Conservation (phyloP, 2,797 vertebrate genomes). For the Anabas testudineus region DNA sequence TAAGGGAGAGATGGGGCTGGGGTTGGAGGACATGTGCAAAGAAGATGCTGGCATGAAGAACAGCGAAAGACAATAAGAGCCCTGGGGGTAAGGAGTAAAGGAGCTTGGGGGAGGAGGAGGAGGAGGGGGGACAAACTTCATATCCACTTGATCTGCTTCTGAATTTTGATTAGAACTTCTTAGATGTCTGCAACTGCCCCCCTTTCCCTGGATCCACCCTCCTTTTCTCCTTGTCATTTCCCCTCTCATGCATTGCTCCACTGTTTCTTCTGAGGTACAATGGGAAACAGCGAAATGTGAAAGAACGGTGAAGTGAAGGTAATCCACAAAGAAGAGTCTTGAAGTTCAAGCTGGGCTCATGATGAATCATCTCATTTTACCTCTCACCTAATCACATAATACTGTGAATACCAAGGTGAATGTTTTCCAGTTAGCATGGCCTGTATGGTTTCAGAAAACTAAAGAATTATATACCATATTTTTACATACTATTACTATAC, state of each 20-base stretch:
- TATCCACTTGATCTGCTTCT: constrained; percentile 68
- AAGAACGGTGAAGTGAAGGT: constrained; percentile 11
- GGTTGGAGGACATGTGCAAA: constrained; percentile 61
- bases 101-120: constrained; percentile 25
- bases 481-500: not conserved
- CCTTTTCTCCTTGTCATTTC: constrained; percentile 48
- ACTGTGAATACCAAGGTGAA: not conserved
- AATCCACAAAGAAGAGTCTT: not conserved
- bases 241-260: constrained; percentile 27
- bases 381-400: not conserved
- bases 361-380: not conserved
- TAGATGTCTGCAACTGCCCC: constrained; percentile 64
- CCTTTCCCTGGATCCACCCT: constrained; percentile 33
- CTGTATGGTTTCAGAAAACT: not conserved
- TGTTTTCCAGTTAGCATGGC: not conserved
- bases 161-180: constrained; percentile 74
- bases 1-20: constrained; percentile 46
- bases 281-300: constrained; percentile 15
- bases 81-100: constrained; percentile 54
- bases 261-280: constrained; percentile 49
- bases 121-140: constrained; percentile 59
- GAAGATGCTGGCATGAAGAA: constrained; percentile 55
- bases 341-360: constrained; percentile 7
- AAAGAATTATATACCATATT: not conserved
- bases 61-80: constrained; percentile 62